These are phyloP conservation scores for Dipodomys merriami DNA, from an alignment of 2,113 vertebrate species.

Conservation along the genomic window DNA sequence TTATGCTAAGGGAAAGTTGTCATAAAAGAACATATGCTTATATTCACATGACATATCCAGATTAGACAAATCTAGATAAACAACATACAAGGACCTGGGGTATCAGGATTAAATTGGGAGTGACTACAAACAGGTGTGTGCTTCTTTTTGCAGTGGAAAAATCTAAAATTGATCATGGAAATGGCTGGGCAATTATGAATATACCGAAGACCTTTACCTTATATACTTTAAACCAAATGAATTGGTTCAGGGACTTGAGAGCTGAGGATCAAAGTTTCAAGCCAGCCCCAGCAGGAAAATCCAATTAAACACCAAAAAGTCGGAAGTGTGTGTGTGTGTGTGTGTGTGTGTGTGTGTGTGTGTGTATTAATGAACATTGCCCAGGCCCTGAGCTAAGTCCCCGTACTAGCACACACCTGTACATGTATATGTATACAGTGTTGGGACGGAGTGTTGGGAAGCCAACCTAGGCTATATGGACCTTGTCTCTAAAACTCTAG, in stretches of 20 bases:
- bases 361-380: no score
- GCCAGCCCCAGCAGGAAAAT: no score
- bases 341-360: no score
- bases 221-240: neutral
- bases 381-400: no score
- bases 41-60: neutral
- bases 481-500: no score
- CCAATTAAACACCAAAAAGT: no score
- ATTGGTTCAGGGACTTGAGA: neutral
- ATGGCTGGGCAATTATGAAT: neutral
- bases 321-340: no score
- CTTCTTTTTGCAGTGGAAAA: neutral
- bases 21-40: neutral
- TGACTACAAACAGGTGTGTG: neutral
- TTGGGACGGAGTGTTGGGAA: no score
- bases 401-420: no score
- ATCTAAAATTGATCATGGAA: neutral
- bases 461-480: no score
- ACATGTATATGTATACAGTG: no score
- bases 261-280: no score
- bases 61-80: neutral
- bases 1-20: neutral
- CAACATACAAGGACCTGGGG: neutral
- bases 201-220: neutral
- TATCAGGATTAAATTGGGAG: neutral